Evolutionary conservation across 2,113 vertebrate species (phyloP).

Genomic region (Mus spicilegus): DNA sequence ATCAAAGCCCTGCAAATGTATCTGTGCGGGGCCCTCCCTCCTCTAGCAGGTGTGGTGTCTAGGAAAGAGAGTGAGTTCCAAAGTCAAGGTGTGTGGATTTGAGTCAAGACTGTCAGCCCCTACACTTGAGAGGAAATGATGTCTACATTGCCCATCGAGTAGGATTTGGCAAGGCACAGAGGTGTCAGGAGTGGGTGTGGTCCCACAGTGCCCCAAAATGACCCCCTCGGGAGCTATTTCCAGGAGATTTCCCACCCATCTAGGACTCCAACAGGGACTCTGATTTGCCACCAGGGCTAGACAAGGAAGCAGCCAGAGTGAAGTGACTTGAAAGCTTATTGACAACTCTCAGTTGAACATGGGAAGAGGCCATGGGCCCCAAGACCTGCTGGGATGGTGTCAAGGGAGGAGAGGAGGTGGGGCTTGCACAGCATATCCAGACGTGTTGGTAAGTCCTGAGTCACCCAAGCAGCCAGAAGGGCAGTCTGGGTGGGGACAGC

Average conservation of each 20-base stretch:
- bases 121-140: background rate
- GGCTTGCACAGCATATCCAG: constrained; percentile 53
- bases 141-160: background rate
- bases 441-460: constrained; percentile 49
- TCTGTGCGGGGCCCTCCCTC: background rate
- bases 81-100: background rate
- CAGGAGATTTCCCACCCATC: background rate
- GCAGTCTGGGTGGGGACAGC: background rate
- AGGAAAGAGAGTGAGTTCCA: background rate
- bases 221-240: background rate
- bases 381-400: background rate
- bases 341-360: background rate
- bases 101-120: background rate
- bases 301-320: background rate
- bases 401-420: background rate
- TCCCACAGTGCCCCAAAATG: background rate
- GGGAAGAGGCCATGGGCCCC: background rate
- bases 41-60: background rate
- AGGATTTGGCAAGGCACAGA: background rate
- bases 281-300: background rate
- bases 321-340: background rate
- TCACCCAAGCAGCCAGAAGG: constrained; percentile 44
- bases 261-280: background rate
- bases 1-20: fast-evolving
- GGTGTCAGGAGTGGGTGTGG: background rate